These are phyloP conservation scores for Eristalis arbustorum DNA, from an alignment of 2,888 invertebrate genomes.

Conservation along the genomic window DNA sequence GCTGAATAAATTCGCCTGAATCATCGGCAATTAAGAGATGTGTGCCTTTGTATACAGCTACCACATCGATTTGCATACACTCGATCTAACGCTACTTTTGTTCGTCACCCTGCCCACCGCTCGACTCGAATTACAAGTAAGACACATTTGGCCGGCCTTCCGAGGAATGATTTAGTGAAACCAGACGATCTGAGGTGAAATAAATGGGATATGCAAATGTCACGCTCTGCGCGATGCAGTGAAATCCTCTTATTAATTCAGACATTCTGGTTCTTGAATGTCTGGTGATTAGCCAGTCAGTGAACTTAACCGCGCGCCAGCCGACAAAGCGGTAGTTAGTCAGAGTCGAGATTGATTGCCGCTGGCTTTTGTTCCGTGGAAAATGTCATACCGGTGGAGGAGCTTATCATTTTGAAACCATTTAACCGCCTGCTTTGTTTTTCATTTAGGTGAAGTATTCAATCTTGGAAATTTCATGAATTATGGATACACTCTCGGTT, in stretches of 20 bases:
- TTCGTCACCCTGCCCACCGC: neutral
- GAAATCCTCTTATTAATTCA: constrained; percentile 12
- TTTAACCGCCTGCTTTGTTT: neutral
- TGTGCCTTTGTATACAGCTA: neutral
- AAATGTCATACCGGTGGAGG: neutral
- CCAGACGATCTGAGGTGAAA: neutral
- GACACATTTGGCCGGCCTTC: neutral
- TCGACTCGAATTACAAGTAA: neutral
- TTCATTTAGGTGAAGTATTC: neutral
- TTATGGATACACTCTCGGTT: neutral
- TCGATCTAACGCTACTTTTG: constrained; percentile 23
- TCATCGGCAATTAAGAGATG: neutral
- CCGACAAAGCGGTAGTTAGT: neutral
- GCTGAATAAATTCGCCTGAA: neutral
- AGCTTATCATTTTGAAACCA: neutral
- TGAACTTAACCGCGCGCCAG: constrained; percentile 6
- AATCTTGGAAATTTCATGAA: constrained; percentile 6
- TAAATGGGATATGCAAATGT: constrained; percentile 17
- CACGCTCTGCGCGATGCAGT: constrained; percentile 4
- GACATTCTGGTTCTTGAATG: constrained; percentile 10
- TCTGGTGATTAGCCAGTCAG: constrained; percentile 2
- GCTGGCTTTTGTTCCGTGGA: neutral
- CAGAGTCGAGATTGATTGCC: neutral
- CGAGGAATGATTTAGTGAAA: constrained; percentile 15
- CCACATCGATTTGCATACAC: neutral